A percentile compares a stretch with the other conserved stretches of the same genome.
Evolutionary conservation across 2,113 vertebrate genomes (phyloP).

Genomic region (Herpetotheres cachinnans): DNA sequence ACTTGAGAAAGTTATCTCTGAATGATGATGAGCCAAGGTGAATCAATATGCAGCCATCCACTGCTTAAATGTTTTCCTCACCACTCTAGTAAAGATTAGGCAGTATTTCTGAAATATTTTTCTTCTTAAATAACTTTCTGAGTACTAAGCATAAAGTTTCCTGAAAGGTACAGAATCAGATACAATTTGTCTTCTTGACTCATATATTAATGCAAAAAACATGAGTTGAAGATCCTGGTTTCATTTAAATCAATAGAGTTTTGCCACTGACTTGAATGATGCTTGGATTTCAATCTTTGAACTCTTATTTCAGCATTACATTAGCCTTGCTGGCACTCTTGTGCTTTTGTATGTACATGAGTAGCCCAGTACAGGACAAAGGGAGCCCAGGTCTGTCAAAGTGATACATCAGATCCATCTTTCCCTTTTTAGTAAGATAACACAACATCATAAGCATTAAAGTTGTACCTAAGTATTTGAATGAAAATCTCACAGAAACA

Average conservation of each 20-base stretch:
- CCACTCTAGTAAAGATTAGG: neutral
- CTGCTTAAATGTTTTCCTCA: neutral
- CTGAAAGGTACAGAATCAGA: neutral
- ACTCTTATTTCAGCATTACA: neutral
- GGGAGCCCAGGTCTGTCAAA: neutral
- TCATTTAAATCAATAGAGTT: neutral
- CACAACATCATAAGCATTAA: neutral
- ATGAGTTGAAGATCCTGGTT: neutral
- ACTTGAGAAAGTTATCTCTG: constrained; percentile 2
- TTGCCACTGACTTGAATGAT: neutral
- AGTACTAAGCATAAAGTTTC: neutral
- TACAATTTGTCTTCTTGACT: neutral
- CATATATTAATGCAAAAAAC: neutral
- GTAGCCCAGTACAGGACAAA: neutral
- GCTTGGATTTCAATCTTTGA: neutral
- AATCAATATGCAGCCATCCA: neutral
- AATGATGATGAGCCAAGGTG: neutral
- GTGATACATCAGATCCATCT: neutral
- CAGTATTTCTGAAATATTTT: neutral
- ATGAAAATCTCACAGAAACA: neutral
- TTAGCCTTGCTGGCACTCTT: neutral
- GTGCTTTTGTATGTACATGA: neutral
- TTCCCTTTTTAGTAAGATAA: neutral
- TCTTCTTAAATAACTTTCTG: neutral
- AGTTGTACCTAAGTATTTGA: neutral